These are phyloP conservation scores for Streptopelia turtur DNA, from an alignment of 2,797 vertebrate species.

Conservation along the genomic window DNA sequence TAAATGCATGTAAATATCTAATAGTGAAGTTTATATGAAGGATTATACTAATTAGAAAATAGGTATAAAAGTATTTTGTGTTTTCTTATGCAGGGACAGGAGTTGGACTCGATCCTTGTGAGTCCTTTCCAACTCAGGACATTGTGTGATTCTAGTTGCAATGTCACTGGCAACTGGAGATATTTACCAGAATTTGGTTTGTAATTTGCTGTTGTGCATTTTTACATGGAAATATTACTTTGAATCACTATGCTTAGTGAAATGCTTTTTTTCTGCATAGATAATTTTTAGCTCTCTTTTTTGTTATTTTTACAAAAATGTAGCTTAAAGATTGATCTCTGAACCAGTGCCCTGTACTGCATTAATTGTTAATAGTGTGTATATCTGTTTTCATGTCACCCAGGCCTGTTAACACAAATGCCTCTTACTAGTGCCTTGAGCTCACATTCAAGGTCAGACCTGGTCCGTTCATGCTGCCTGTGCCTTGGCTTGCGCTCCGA, in stretches of 20 bases:
- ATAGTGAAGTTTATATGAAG: background rate
- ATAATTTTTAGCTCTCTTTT: background rate
- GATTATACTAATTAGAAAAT: background rate
- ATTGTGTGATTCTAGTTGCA: background rate
- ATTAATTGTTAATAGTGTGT: constrained; percentile 14
- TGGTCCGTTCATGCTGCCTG: background rate
- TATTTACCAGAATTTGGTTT: background rate
- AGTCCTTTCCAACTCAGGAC: too few relatives aligned
- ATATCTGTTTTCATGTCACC: background rate
- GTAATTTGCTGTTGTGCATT: background rate
- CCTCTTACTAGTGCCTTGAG: background rate
- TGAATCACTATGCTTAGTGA: background rate
- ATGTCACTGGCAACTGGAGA: background rate
- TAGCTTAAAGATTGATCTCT: background rate
- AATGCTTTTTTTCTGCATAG: background rate
- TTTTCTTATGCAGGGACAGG: background rate
- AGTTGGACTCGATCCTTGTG: too few relatives aligned
- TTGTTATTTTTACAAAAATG: background rate
- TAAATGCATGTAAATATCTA: background rate
- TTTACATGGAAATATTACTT: background rate
- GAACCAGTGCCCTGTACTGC: background rate
- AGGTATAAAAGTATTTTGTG: background rate
- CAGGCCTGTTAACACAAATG: constrained; percentile 15
- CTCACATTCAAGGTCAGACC: constrained; percentile 22
- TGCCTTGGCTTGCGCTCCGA: background rate